Percentiles rank a stretch among this genome's conserved stretches.
phyloP scores from a whole-genome alignment of 2,797 vertebrate genomes.

The Coranthus polyacanthus region DNA sequence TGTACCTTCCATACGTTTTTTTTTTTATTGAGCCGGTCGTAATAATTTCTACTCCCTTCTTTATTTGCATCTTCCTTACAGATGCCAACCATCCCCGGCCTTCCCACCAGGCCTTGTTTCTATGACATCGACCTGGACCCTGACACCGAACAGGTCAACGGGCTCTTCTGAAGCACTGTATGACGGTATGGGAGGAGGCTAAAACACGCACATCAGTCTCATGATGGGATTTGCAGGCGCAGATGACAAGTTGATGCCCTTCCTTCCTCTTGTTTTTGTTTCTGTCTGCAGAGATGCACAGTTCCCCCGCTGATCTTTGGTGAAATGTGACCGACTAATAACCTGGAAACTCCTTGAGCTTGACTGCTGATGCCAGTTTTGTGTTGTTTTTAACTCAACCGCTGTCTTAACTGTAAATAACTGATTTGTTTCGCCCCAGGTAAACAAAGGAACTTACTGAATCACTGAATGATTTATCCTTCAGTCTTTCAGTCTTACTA shows the following conservation, averaged over 20 bases:
- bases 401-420: slow-evolving; percentile 47
- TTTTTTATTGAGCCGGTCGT: not conserved
- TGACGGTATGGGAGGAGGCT: slow-evolving; percentile 41
- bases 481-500: too few relatives aligned
- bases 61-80: slow-evolving; percentile 55
- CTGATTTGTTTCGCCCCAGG: slow-evolving; percentile 32
- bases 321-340: slow-evolving; percentile 44
- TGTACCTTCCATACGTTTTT: not conserved
- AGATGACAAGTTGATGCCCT: too few relatives aligned
- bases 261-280: not conserved
- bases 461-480: slow-evolving; percentile 12
- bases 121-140: slow-evolving; percentile 98
- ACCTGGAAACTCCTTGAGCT: slow-evolving; percentile 40
- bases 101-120: slow-evolving; percentile 98
- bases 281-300: not conserved
- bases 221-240: not conserved
- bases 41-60: not conserved
- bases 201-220: not conserved
- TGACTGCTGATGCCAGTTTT: slow-evolving; percentile 18
- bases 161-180: slow-evolving; percentile 88
- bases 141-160: slow-evolving; percentile 90
- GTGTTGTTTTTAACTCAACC: slow-evolving; percentile 34
- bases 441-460: slow-evolving; percentile 30
- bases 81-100: slow-evolving; percentile 99
- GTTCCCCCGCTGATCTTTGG: slow-evolving; percentile 10